Percentiles rank a stretch among this genome's conserved stretches.
These are phyloP conservation scores for Gastrophysa polygoni DNA, from an alignment of 2,888 invertebrate species.

Conservation along the genomic window DNA sequence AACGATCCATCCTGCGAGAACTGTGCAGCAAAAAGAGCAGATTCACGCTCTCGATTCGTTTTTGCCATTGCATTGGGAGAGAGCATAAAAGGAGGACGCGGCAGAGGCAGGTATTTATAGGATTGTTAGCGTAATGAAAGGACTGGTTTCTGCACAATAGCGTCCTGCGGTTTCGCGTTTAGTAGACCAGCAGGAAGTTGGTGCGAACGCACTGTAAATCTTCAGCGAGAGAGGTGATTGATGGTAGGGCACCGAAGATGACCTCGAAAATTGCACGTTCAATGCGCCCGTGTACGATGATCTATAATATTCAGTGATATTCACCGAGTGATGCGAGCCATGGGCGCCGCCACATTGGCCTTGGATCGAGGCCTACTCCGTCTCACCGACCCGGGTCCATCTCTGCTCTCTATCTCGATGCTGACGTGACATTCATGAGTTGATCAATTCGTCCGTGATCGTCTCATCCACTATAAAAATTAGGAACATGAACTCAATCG, in stretches of 20 bases:
- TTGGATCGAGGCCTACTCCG: neutral
- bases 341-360: too few species aligned
- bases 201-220: constrained; percentile 44
- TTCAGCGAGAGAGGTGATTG: constrained; percentile 42
- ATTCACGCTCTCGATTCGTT: constrained; percentile 11
- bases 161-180: constrained; percentile 48
- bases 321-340: too few species aligned
- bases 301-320: neutral
- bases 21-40: neutral
- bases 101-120: constrained; percentile 42
- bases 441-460: too few species aligned
- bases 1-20: neutral
- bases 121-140: constrained; percentile 47
- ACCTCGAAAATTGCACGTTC: constrained; percentile 11
- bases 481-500: too few species aligned
- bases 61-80: constrained; percentile 18
- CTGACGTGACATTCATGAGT: too few species aligned
- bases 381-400: too few species aligned
- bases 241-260: constrained; percentile 30
- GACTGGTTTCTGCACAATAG: constrained; percentile 49
- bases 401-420: too few species aligned
- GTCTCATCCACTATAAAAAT: too few species aligned
- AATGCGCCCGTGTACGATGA: constrained; percentile 15
- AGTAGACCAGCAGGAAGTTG: constrained; percentile 52
- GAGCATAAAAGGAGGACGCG: constrained; percentile 17